Conservation (phyloP, 2,888 invertebrate species). For the Oscheius myriophilus region DNA sequence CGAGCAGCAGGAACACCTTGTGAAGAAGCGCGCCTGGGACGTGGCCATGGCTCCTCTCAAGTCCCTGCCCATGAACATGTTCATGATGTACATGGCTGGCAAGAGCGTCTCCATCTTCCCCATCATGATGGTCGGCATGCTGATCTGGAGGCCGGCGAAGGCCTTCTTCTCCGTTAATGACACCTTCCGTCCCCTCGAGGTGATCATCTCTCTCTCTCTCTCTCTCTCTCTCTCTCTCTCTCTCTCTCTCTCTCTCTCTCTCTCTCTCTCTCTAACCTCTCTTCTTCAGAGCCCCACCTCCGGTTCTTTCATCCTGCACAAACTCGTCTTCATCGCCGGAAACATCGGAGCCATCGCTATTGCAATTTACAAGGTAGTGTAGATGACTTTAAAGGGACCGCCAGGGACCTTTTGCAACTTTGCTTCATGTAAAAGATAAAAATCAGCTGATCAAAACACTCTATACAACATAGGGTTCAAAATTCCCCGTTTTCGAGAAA, state of each 20-base stretch:
- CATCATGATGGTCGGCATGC: conserved; percentile 99
- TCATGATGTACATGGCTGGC: conserved; percentile 98
- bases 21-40: conserved; percentile 70
- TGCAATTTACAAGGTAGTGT: conserved; percentile 64
- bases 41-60: conserved; percentile 69
- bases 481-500: too few relatives aligned
- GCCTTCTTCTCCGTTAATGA: conserved; percentile 85
- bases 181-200: conserved; percentile 71
- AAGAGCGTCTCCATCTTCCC: conserved; percentile 88
- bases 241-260: too few relatives aligned
- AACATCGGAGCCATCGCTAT: conserved; percentile 67
- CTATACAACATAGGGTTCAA: too few relatives aligned
- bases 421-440: too few relatives aligned
- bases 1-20: conserved; percentile 67
- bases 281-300: conserved; percentile 59
- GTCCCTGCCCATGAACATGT: conserved; percentile 85
- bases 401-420: too few relatives aligned
- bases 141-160: conserved; percentile 93
- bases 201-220: conserved; percentile 6
- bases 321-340: conserved; percentile 65
- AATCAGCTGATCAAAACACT: too few relatives aligned
- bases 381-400: too few relatives aligned
- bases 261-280: too few relatives aligned
- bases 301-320: conserved; percentile 63
- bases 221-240: conserved; percentile 1